Percentiles rank a stretch among this genome's conserved stretches.
These are phyloP conservation scores for Saguinus imperator DNA, from an alignment of 2,113 vertebrate species.

Conservation along the genomic window DNA sequence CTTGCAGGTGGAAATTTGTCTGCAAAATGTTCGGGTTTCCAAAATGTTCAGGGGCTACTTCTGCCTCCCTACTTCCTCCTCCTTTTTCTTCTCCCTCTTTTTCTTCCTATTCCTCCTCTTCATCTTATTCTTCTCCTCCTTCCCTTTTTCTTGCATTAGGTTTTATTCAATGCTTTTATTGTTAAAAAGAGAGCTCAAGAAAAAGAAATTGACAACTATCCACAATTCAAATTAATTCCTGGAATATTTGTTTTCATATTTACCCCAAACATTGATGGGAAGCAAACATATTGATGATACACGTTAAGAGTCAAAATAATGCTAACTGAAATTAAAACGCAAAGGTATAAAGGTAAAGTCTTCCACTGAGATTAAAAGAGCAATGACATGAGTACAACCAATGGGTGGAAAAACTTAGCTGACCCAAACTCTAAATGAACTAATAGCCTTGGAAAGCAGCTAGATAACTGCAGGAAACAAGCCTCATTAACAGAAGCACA, in stretches of 20 bases:
- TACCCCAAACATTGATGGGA: background rate
- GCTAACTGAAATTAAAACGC: background rate
- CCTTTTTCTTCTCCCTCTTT: background rate
- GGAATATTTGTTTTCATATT: background rate
- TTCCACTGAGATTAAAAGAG: background rate
- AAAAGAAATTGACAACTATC: background rate
- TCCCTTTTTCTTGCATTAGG: background rate
- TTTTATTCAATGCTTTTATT: background rate
- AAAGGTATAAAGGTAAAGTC: background rate
- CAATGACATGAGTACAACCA: background rate
- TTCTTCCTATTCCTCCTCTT: background rate
- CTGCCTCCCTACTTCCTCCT: background rate
- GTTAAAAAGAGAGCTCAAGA: background rate
- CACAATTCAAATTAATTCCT: background rate
- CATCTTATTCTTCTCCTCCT: background rate
- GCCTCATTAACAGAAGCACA: background rate
- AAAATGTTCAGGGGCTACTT: background rate
- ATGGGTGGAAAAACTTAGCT: background rate
- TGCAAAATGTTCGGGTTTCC: background rate
- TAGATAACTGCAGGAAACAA: background rate
- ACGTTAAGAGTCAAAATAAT: background rate
- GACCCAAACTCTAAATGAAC: background rate
- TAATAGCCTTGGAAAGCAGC: background rate
- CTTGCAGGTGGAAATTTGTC: background rate
- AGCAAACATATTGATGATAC: background rate